Percentiles rank a stretch among this genome's conserved stretches.
phyloP scores from a whole-genome alignment of 1,140 invertebrate genomes.

The Papilio polyxenes region DNA sequence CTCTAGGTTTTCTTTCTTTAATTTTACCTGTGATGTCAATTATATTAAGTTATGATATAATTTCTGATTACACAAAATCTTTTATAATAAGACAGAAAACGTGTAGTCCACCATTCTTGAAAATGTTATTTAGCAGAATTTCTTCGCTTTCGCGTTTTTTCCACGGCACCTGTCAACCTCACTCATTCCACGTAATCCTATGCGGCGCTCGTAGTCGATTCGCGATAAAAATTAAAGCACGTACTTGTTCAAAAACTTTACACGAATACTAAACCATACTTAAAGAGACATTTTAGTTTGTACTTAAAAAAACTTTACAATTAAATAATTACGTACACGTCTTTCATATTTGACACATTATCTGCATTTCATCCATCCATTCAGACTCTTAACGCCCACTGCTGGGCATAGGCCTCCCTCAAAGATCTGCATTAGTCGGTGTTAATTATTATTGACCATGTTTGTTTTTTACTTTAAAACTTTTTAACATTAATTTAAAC shows the following conservation, averaged over 20 bases:
- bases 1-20: not conserved
- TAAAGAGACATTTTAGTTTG: not conserved
- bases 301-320: not conserved
- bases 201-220: constrained; percentile 4
- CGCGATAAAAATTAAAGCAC: constrained; percentile 23
- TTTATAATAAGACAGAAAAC: not conserved
- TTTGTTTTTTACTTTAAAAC: too few species aligned
- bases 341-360: too few species aligned
- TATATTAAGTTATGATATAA: not conserved
- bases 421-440: too few species aligned
- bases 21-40: not conserved
- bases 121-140: not conserved
- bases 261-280: not conserved
- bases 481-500: too few species aligned
- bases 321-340: too few species aligned
- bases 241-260: constrained; percentile 1
- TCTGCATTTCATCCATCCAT: too few species aligned
- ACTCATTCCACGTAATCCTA: constrained; percentile 16
- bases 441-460: too few species aligned
- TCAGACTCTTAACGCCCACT: too few species aligned
- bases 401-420: too few species aligned
- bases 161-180: constrained; percentile 13
- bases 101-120: not conserved
- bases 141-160: not conserved
- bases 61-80: not conserved